Percentiles rank a stretch among this genome's conserved stretches.
These are phyloP conservation scores for Mantis religiosa DNA, from an alignment of 2,888 invertebrate species.

Conservation along the genomic window DNA sequence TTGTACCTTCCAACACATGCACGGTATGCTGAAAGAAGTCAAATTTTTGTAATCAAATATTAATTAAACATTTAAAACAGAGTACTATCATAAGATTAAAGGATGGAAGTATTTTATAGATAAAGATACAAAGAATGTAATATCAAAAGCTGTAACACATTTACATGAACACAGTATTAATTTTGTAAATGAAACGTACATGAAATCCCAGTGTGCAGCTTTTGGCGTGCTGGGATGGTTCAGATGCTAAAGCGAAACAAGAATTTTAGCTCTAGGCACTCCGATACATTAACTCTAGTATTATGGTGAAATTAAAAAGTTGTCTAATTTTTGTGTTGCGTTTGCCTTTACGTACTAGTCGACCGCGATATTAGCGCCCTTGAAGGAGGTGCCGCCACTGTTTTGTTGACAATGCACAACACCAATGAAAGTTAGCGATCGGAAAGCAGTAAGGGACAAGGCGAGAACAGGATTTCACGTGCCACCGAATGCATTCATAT, in stretches of 20 bases:
- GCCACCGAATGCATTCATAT: too few species aligned
- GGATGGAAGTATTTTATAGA: background rate
- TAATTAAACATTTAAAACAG: background rate
- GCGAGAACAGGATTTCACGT: too few species aligned
- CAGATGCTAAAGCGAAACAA: background rate
- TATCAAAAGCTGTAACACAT: background rate
- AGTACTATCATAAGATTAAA: background rate
- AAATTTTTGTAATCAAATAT: background rate
- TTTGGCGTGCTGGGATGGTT: background rate
- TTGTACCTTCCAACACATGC: background rate
- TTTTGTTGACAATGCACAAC: too few species aligned
- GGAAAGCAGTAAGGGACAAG: too few species aligned
- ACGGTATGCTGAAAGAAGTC: background rate
- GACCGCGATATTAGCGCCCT: too few species aligned
- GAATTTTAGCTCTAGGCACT: background rate
- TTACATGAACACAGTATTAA: background rate
- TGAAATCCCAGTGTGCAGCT: background rate
- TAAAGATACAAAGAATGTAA: too few species aligned
- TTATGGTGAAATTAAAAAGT: background rate
- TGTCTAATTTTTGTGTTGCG: background rate
- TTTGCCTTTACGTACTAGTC: too few species aligned
- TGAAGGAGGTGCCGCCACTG: too few species aligned
- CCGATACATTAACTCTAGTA: background rate
- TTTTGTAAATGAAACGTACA: background rate
- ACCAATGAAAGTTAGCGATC: too few species aligned